Conservation (phyloP, 2,113 vertebrate species). For the Cranoglanis bouderius region DNA sequence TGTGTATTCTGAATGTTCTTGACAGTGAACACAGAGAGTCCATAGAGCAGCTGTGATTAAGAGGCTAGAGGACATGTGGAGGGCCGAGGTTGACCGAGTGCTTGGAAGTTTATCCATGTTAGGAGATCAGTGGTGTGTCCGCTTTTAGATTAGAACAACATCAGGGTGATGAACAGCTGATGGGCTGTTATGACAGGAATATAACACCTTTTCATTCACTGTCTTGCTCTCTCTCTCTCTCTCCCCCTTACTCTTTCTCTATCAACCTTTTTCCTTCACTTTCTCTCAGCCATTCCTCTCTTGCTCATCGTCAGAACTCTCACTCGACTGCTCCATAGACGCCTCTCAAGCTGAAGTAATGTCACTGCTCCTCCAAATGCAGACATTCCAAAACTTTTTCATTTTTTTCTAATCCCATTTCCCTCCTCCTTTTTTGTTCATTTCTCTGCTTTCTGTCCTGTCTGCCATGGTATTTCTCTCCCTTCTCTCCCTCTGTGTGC, state of each 20-base stretch:
- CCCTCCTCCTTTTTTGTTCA: neutral
- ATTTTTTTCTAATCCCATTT: neutral
- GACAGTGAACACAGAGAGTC: neutral
- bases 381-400: slow-evolving; percentile 7
- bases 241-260: neutral
- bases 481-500: slow-evolving; percentile 22
- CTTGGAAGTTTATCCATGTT: neutral
- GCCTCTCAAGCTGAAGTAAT: neutral
- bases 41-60: neutral
- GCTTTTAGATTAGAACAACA: neutral
- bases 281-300: neutral
- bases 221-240: neutral
- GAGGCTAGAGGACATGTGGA: slow-evolving; percentile 14
- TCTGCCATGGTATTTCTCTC: neutral
- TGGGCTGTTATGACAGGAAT: neutral
- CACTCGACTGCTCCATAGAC: neutral
- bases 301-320: slow-evolving; percentile 12
- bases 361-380: neutral
- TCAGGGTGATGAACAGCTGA: neutral
- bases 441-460: slow-evolving; percentile 6
- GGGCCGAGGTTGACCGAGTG: neutral
- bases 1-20: neutral
- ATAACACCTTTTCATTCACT: neutral
- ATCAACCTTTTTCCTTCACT: neutral
- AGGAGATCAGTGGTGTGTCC: neutral